Evolutionary conservation across 2,797 vertebrate genomes (phyloP).

Genomic region (Phrynocephalus forsythii): DNA sequence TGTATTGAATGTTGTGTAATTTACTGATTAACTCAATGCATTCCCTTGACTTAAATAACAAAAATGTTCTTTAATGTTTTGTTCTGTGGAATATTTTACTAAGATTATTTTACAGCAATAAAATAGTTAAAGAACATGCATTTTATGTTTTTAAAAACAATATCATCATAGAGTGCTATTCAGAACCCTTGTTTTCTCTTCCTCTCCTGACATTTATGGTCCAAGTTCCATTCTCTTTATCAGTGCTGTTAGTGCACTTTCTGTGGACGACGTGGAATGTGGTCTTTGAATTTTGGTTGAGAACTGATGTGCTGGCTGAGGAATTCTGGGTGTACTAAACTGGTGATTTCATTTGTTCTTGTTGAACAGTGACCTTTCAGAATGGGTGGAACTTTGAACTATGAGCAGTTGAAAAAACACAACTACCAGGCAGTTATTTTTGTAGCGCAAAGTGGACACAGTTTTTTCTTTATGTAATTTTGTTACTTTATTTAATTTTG

Average conservation of each 20-base stretch:
- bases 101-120: neutral
- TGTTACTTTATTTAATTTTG: neutral
- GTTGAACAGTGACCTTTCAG: neutral
- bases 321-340: neutral
- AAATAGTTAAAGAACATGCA: neutral
- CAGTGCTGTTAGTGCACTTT: neutral
- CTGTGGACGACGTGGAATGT: slow-evolving; percentile 1
- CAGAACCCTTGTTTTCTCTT: neutral
- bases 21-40: neutral
- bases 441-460: neutral
- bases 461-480: neutral
- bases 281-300: neutral
- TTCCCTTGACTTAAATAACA: neutral
- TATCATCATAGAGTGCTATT: neutral
- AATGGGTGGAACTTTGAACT: neutral
- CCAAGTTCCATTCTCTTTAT: neutral
- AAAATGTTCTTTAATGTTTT: neutral
- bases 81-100: neutral
- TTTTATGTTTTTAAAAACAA: neutral
- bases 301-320: slow-evolving; percentile 20
- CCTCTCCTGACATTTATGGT: neutral
- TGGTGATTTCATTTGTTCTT: neutral
- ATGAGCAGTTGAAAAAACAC: neutral
- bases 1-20: neutral
- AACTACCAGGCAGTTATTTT: neutral